phyloP scores from a whole-genome alignment of 1,140 invertebrate species.

The Diabrotica undecimpunctata region DNA sequence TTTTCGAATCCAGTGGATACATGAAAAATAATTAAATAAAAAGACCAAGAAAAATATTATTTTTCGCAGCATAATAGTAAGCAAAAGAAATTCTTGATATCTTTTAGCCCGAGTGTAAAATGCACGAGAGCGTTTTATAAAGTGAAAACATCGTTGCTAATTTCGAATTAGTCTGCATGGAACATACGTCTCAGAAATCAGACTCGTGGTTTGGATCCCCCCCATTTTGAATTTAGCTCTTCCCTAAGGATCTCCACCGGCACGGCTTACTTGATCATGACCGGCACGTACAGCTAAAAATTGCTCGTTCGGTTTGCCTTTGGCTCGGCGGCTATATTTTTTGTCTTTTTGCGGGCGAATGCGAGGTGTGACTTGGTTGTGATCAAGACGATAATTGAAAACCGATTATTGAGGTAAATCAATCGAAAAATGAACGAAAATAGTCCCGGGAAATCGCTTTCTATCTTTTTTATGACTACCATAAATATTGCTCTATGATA shows the following conservation, averaged over 20 bases:
- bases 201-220: background rate
- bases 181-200: background rate
- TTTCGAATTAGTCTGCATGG: background rate
- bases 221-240: slow-evolving; percentile 17
- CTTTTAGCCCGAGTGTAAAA: no score
- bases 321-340: slow-evolving; percentile 18
- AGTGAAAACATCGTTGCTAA: no score
- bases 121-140: no score
- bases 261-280: slow-evolving; percentile 24
- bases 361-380: slow-evolving; percentile 26
- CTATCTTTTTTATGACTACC: background rate
- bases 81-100: no score
- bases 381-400: slow-evolving; percentile 23
- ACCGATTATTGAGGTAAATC: slow-evolving; percentile 18
- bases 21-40: no score
- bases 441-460: background rate
- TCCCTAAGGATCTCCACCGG: slow-evolving; percentile 23
- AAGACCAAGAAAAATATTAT: no score
- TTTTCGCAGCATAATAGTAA: no score
- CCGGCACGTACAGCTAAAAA: slow-evolving; percentile 33
- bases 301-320: slow-evolving; percentile 35
- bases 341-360: slow-evolving; percentile 22
- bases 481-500: slow-evolving; percentile 3
- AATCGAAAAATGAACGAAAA: slow-evolving; percentile 5
- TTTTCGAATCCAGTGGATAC: no score